Base-by-base conservation (phyloP, 2,113 vertebrate genomes). In the Misgurnus anguillicaudatus region DNA sequence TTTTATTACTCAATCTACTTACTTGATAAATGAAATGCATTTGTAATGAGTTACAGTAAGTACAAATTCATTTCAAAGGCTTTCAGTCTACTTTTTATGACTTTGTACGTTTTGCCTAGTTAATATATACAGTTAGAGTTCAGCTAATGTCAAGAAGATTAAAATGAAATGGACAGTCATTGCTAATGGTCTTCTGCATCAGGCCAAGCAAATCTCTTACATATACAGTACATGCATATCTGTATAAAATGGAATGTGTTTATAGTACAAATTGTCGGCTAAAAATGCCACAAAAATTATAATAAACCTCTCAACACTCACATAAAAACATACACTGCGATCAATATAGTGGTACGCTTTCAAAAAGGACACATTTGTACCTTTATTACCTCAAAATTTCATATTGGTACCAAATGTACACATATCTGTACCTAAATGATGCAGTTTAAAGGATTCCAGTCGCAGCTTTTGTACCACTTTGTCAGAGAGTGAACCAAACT, bases 1-100 rank as follows among this genome's bases (percentile, higher is more conserved):
- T 8, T 2, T 63, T 36, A 1, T 5, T 14, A 4, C 9, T 45
- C 53, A 6, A 57, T 38, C 68, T 69, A 24, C 6, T 62, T 42
- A 19, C 21, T 39, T 53, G n/a, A 41, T 42, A 47, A 6, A 69
- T 19, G 14, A 48, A 63, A 36, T 62, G 58, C n/a, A 38, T 79
- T 70, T 62, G 75, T 19, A 24, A 41, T 77, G 75, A 58, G 51
- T 58, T 77, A 60, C 4, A 41, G 48, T 55, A 42, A 53, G 63
- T 17, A 17, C 11, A 24, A 45, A 16, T 2, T 45, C 0, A 14
- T 53, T 39, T 16, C 60, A 65, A 53, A 42, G 36, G 47, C 19
- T 38, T 53, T 51, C 51, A 16, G 24, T 53, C 16, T 36, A 4
- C 24, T 68, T 69, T 45, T 10, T 47, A 24, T 10, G 2, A 71